A percentile compares a stretch with the other conserved stretches of the same genome.
These are phyloP conservation scores for Ormia ochracea DNA, from an alignment of 2,888 invertebrate genomes.

Conservation along the genomic window DNA sequence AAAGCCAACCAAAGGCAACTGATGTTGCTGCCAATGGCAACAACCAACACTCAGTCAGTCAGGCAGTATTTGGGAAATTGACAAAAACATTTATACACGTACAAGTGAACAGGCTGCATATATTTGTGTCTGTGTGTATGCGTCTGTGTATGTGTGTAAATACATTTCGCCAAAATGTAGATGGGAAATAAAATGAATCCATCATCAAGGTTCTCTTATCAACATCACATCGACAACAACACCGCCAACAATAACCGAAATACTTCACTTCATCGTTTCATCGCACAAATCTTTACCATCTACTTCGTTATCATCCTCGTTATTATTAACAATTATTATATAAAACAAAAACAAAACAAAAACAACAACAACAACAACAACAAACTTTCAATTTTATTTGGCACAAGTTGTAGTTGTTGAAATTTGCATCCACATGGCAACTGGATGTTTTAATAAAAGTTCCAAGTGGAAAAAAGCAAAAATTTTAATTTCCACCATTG, in stretches of 20 bases:
- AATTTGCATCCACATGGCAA: slow-evolving; percentile 30
- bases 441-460: slow-evolving; percentile 44
- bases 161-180: slow-evolving; percentile 9
- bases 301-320: slow-evolving; percentile 2
- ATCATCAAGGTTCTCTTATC: slow-evolving; percentile 31
- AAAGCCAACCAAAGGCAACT: slow-evolving; percentile 2
- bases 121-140: too few species aligned
- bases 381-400: slow-evolving; percentile 16
- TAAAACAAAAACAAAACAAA: not conserved
- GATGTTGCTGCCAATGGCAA: slow-evolving; percentile 52
- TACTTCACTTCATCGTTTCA: not conserved
- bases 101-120: not conserved
- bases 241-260: not conserved
- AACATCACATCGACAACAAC: not conserved
- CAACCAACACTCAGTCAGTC: slow-evolving; percentile 6
- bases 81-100: not conserved
- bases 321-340: slow-evolving; percentile 41
- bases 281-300: slow-evolving; percentile 23
- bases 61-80: slow-evolving; percentile 2
- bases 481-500: not conserved
- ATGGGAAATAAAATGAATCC: slow-evolving; percentile 46
- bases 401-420: slow-evolving; percentile 10
- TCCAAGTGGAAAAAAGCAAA: slow-evolving; percentile 22
- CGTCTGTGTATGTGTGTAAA: too few species aligned
- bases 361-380: not conserved